Percentiles rank a stretch among this genome's conserved stretches.
Conservation (phyloP, 2,888 invertebrate species). For the Cantharis lateralis region DNA sequence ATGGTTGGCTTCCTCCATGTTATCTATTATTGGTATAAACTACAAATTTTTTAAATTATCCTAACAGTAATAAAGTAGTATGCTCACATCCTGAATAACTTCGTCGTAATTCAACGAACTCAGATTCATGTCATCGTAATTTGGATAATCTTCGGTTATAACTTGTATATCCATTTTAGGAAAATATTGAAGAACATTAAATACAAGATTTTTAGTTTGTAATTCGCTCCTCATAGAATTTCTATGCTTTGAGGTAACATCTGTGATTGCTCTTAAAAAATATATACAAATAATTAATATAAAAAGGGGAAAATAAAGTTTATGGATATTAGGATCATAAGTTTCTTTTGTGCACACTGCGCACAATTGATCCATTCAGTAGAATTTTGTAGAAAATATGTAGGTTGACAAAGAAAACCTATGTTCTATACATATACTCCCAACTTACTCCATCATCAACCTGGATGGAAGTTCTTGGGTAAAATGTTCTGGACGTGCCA, state of each 20-base stretch:
- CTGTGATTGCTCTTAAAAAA: not conserved
- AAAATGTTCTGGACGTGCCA: not conserved
- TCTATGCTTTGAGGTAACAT: not conserved
- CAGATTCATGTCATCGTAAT: constrained; percentile 13
- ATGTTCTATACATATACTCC: no score
- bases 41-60: not conserved
- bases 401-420: no score
- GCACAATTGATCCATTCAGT: no score
- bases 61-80: not conserved
- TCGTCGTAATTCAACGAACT: not conserved
- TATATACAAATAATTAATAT: not conserved
- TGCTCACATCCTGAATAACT: not conserved
- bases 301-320: no score
- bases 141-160: constrained; percentile 14
- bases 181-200: constrained; percentile 2
- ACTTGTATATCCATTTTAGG: not conserved
- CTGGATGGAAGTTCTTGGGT: not conserved
- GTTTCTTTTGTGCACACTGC: no score
- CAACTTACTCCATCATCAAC: not conserved
- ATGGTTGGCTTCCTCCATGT: not conserved
- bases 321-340: no score
- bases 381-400: no score
- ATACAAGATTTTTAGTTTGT: not conserved
- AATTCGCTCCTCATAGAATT: not conserved
- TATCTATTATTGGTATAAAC: not conserved